A percentile compares a stretch with the other conserved stretches of the same genome.
phyloP scores from a whole-genome alignment of 2,113 vertebrate genomes.

The Phocoena phocoena region DNA sequence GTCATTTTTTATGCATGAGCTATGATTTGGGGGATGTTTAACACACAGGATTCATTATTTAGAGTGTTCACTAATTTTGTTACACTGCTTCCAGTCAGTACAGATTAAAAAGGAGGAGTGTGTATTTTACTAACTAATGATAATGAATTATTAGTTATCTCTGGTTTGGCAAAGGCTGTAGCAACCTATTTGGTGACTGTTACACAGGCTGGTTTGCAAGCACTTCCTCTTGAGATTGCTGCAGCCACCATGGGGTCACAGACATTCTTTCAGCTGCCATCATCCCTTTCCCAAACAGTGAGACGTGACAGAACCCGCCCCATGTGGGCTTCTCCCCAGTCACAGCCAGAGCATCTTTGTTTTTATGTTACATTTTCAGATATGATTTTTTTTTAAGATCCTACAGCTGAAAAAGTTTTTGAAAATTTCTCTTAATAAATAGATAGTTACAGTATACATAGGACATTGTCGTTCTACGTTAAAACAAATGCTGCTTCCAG shows the following conservation, averaged over 20 bases:
- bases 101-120: background rate
- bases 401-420: background rate
- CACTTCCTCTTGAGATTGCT: background rate
- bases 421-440: background rate
- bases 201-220: background rate
- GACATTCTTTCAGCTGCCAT: background rate
- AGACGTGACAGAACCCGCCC: rapidly evolving
- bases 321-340: background rate
- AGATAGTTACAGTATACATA: background rate
- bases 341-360: background rate
- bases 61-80: background rate
- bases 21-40: background rate
- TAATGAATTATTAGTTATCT: background rate
- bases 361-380: background rate
- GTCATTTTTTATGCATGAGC: background rate
- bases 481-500: background rate
- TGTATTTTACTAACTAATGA: constrained; percentile 24
- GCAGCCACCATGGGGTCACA: background rate
- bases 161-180: background rate
- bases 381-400: background rate
- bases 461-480: background rate
- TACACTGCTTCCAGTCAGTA: background rate
- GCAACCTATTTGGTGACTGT: background rate
- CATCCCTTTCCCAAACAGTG: background rate
- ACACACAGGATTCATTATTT: background rate